Base-by-base conservation (phyloP, 2,113 vertebrate genomes). In the Tupaia chinensis region DNA sequence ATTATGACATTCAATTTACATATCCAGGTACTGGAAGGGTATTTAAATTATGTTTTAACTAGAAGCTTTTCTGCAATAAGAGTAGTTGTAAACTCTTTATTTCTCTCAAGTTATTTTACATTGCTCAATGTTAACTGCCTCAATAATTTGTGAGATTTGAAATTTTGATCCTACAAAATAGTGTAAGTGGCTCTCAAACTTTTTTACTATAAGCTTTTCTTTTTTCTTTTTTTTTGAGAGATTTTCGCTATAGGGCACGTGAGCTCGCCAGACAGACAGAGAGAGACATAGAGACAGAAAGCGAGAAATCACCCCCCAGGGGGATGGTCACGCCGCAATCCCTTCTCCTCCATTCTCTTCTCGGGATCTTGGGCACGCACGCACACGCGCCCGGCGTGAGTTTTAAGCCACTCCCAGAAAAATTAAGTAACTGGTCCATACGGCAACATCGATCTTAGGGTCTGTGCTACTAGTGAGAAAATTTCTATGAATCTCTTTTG, bases 101-200 rank as follows among this genome's bases (percentile, higher is more conserved):
- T 95, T 94, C 53, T 89, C 93, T 86, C 53, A 77, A 85, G 53
- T 93, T 93, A 83, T 61, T 87, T 91, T 95, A 60, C n/a, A 95
- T 53, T 93, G 76, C 32, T 95, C 56, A 89, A 25, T 61, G 12
- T 92, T 85, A 94, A 89, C 17, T 63, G 23, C 53, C 27, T 93
- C 23, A 89, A 86, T 80, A 85, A 79, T 79, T 17, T 79, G 9
- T 78, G 74, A 63, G 23, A 94, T 86, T 94, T 87, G 66, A 9
- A 15, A 78, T 74, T 95, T 96, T 69, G 68, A 82, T 54, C 22
- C 78, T 89, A 92, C 13, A 94, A 94, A 89, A 56, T 27, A 34
- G 16, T 78, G 88, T 80, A 78, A 68, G 53, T 66, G 17, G 63
- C 32, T 23, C 91, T 56, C 11, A 91, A 34, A 44, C 11, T 34